phyloP scores from a whole-genome alignment of 2,888 invertebrate species.

The Agrotis segetum region DNA sequence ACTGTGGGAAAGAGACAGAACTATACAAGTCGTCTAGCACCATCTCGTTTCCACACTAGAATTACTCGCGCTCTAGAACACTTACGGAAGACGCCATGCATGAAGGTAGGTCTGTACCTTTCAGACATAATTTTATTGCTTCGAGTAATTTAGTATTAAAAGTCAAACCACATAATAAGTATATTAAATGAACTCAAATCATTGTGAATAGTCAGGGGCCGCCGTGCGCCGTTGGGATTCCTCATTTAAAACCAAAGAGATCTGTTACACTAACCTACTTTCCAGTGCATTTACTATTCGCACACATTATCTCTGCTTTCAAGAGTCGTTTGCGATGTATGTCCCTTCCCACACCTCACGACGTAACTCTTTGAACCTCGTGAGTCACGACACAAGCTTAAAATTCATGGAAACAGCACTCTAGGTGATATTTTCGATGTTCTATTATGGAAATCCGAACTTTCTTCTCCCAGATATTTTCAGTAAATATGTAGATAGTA shows the following conservation, averaged over 20 bases:
- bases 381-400: neutral
- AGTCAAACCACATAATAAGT: too few relatives aligned
- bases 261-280: conserved; percentile 25
- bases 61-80: too few relatives aligned
- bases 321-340: conserved; percentile 27
- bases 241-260: conserved; percentile 6
- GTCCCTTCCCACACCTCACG: conserved; percentile 5
- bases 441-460: neutral
- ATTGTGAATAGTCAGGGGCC: neutral
- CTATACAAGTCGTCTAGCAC: too few relatives aligned
- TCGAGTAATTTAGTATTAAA: too few relatives aligned
- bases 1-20: too few relatives aligned
- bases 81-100: too few relatives aligned
- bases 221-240: neutral
- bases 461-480: neutral
- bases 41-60: too few relatives aligned
- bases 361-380: conserved; percentile 5
- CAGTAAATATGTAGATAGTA: too few relatives aligned
- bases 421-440: neutral
- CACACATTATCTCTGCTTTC: conserved; percentile 31
- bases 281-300: conserved; percentile 29
- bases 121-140: too few relatives aligned
- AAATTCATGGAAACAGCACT: conserved; percentile 32
- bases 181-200: neutral
- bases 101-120: too few relatives aligned